Evolutionary conservation across 2,113 vertebrate species (phyloP).

Genomic region (Colossoma macropomum): DNA sequence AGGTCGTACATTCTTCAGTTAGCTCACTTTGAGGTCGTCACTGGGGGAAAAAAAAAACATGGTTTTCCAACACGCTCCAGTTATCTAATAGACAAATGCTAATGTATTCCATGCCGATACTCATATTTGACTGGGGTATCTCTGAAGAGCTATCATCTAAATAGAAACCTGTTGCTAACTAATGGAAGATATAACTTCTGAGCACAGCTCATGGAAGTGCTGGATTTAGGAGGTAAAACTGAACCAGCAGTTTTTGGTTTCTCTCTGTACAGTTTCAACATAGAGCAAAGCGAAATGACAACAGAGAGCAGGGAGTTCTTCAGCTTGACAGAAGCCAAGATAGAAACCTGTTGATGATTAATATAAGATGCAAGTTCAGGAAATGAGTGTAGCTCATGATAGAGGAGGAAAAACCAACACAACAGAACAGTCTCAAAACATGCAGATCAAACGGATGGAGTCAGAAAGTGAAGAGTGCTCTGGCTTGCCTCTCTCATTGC

Average conservation of each 20-base stretch:
- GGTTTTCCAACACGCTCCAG: background rate
- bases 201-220: background rate
- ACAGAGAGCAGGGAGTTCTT: background rate
- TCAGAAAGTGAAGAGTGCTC: background rate
- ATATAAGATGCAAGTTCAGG: background rate
- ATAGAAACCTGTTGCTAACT: background rate
- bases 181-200: background rate
- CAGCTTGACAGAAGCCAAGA: no score
- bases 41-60: background rate
- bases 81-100: background rate
- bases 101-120: background rate
- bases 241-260: background rate
- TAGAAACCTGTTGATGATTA: background rate
- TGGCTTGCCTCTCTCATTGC: background rate
- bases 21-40: background rate
- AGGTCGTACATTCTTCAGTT: slow-evolving; percentile 18
- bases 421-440: background rate
- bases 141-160: no score
- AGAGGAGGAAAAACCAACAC: background rate
- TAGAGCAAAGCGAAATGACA: background rate
- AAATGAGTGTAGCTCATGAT: background rate
- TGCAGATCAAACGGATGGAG: background rate
- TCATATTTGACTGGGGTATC: background rate
- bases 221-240: background rate
- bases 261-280: background rate